Evolutionary conservation across 1,140 invertebrate species (phyloP), one percentile per base, ranked within the genome.

Genomic region (Oryzaephilus surinamensis): DNA sequence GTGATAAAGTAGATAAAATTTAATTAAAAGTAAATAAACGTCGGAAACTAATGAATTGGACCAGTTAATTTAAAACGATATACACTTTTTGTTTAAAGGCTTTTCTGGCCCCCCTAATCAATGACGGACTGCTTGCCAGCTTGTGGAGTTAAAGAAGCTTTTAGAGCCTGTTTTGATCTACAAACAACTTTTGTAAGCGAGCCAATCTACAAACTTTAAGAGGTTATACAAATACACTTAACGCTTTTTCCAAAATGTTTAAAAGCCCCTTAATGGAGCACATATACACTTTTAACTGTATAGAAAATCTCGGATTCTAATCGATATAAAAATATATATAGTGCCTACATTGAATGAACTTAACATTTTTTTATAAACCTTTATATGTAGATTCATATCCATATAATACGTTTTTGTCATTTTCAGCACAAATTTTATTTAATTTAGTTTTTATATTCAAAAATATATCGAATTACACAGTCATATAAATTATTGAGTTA

Each of bases 181-280:
- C 50, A 49, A 51, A 51, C 50, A 51, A 48, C 38, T 49, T 51
- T 51, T 48, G 46, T 49, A 48, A 51, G 43, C 46, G 50, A 51
- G 43, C 46, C 45, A 31, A 21, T 38, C 43, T 36, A 31, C 36
- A 32, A 43, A 48, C 43, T 48, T 48, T 51, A 47, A 51, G 46
- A 46, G 49, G 50, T 51, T 51, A 41, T 48, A 48, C 49, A 51
- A 51, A 51, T 45, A 51, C 47, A 49, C 43, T 49, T 41, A 44
- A 41, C 39, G 50, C 50, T 43, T 51, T 51, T 51, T 48, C 43
- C 43, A 45, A 51, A 51, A 49, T 51, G 47, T 46, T 49, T 42
- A 51, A 51, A 51, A 45, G 46, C 43, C 46, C n/a, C 49, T 51
- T 45, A 47, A 43, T 46, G 48, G 35, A 24, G 42, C 26, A n/a